Percentiles rank a stretch among this genome's conserved stretches.
phyloP scores from a whole-genome alignment of 1,140 invertebrate genomes.

The Calycopis cecrops region DNA sequence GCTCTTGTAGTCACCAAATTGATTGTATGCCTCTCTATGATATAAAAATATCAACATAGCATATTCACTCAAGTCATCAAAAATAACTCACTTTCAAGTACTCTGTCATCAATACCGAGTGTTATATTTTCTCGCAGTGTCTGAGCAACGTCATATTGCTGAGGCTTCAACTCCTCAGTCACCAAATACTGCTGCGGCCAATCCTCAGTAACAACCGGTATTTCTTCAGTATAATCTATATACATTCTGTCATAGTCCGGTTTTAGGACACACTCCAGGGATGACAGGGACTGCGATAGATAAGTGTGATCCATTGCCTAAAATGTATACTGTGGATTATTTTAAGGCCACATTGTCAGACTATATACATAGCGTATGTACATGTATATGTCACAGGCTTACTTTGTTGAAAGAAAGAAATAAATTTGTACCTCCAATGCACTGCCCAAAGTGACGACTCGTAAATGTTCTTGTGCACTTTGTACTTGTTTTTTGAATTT shows the following conservation, averaged over 20 bases:
- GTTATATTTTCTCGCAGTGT: conserved; percentile 42
- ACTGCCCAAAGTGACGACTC: conserved; percentile 45
- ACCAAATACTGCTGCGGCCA: conserved; percentile 42
- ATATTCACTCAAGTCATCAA: background rate
- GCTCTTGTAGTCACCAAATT: too few relatives aligned
- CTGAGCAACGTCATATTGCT: conserved; percentile 44
- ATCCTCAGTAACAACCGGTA: conserved; percentile 16
- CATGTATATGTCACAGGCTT: background rate
- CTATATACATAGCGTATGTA: background rate
- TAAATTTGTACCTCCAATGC: conserved; percentile 42
- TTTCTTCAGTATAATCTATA: conserved; percentile 36
- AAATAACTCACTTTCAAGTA: background rate
- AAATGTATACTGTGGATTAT: conserved; percentile 13
- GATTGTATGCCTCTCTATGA: too few relatives aligned
- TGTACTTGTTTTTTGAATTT: conserved; percentile 56
- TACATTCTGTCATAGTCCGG: conserved; percentile 52
- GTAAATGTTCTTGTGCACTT: conserved; percentile 54
- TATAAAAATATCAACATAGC: too few relatives aligned
- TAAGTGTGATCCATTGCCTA: conserved; percentile 60
- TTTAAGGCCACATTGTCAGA: background rate
- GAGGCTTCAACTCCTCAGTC: conserved; percentile 38
- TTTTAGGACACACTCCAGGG: conserved; percentile 39
- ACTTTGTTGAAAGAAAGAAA: background rate
- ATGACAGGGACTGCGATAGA: conserved; percentile 54
- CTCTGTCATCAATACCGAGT: conserved; percentile 36